Conservation (phyloP, 2,797 vertebrate species). For the Eulemur coronatus region DNA sequence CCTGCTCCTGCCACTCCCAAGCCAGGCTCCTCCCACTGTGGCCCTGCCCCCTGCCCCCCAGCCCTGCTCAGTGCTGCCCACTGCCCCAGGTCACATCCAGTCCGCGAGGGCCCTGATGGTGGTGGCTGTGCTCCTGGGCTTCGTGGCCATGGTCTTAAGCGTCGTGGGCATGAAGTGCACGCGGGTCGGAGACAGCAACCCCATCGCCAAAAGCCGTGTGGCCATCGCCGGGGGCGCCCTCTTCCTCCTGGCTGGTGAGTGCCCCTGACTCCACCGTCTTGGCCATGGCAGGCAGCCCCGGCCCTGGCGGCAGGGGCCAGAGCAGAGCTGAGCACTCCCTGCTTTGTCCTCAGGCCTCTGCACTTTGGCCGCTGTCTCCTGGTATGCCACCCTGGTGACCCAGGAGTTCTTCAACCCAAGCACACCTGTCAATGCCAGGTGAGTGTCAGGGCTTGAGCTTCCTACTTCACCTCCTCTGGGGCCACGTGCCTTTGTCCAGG, state of each 20-base stretch:
- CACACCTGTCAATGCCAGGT: conserved; percentile 94
- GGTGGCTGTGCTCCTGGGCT: conserved; percentile 94
- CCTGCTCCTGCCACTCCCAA: neutral
- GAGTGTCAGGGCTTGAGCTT: conserved; percentile 63
- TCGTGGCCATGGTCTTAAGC: conserved; percentile 94
- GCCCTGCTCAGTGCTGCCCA: neutral
- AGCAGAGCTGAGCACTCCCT: conserved; percentile 11
- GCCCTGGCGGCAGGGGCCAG: neutral
- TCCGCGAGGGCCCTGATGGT: conserved; percentile 97
- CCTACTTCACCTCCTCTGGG: neutral
- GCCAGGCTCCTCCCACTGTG: neutral
- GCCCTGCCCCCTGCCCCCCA: rapidly evolving
- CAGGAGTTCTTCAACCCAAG: conserved; percentile 97
- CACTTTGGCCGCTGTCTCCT: conserved; percentile 94
- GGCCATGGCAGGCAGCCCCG: neutral
- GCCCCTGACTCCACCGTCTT: neutral
- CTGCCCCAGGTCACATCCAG: conserved; percentile 93
- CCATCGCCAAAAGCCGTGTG: conserved; percentile 91
- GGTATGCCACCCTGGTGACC: conserved; percentile 96
- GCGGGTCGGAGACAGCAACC: conserved; percentile 96
- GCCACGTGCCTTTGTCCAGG: neutral
- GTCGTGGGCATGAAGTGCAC: conserved; percentile 99
- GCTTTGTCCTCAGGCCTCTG: conserved; percentile 89
- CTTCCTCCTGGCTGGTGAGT: conserved; percentile 93
- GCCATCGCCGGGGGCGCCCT: conserved; percentile 93